Conservation (phyloP, 2,113 vertebrate species). For the Acrocephalus arundinaceus region DNA sequence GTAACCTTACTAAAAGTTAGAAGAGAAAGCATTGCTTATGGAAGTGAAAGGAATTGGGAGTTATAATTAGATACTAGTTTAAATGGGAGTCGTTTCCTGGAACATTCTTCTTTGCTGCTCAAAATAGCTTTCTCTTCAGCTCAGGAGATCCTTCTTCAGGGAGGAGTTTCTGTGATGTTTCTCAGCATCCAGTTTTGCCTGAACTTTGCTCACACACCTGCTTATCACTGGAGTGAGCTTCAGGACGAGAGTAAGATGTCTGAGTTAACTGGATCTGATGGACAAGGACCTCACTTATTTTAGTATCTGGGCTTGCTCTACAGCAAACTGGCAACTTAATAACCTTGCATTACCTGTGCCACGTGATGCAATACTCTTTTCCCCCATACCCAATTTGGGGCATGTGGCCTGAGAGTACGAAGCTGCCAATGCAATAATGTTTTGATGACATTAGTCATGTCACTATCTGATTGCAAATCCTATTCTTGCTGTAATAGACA, state of each 20-base stretch:
- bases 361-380: not conserved
- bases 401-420: not conserved
- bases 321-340: not conserved
- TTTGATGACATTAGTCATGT: not conserved
- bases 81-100: not conserved
- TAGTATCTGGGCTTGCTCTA: not conserved
- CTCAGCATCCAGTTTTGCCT: not conserved
- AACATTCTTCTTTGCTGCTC: not conserved
- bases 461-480: conserved; percentile 30
- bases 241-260: not conserved
- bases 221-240: not conserved
- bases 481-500: conserved; percentile 7
- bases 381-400: not conserved
- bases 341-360: not conserved
- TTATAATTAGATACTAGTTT: not conserved
- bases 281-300: not conserved
- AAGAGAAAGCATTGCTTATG: not conserved
- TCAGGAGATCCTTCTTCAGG: not conserved
- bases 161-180: not conserved
- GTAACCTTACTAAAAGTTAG: not conserved
- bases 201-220: not conserved
- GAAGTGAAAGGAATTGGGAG: not conserved
- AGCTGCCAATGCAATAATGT: not conserved
- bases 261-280: not conserved
- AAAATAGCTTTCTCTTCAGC: not conserved